Evolutionary conservation across 2,797 vertebrate species (phyloP).

Genomic region (Sarcoramphus papa): DNA sequence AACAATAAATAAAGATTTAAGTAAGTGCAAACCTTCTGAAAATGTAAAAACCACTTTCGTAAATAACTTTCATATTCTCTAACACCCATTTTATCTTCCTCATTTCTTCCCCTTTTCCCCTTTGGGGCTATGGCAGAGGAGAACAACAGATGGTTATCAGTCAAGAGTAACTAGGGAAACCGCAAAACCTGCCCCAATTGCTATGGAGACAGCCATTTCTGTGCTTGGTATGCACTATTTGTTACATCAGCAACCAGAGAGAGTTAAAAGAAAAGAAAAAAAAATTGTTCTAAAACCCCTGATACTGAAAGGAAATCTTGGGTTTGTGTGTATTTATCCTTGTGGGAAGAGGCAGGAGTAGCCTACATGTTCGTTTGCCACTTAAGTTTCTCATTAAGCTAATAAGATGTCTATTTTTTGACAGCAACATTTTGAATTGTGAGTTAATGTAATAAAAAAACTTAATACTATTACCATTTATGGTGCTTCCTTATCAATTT

Average conservation of each 20-base stretch:
- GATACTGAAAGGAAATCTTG: not conserved
- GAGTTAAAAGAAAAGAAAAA: constrained; percentile 43
- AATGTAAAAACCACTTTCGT: not conserved
- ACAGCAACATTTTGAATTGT: not conserved
- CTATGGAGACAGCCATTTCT: constrained; percentile 79
- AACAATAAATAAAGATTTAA: not conserved
- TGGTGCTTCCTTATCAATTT: not conserved
- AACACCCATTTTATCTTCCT: constrained; percentile 48
- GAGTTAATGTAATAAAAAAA: not conserved
- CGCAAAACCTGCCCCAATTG: constrained; percentile 72
- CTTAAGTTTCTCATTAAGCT: not conserved
- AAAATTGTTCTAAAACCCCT: not conserved
- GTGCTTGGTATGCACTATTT: constrained; percentile 71
- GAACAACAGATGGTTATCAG: constrained; percentile 76
- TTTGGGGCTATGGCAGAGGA: constrained; percentile 54
- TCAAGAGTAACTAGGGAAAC: constrained; percentile 80
- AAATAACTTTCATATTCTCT: constrained; percentile 45
- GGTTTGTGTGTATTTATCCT: not conserved
- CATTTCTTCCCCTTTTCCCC: constrained; percentile 42
- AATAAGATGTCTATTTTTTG: not conserved
- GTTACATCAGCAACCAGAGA: constrained; percentile 68
- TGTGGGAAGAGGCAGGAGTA: not conserved
- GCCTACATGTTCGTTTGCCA: not conserved
- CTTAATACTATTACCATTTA: not conserved
- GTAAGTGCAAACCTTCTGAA: not conserved